Evolutionary conservation across 64 coral and sea anemone species (phyloP).

Genomic region (Astreopora myriophthalma): DNA sequence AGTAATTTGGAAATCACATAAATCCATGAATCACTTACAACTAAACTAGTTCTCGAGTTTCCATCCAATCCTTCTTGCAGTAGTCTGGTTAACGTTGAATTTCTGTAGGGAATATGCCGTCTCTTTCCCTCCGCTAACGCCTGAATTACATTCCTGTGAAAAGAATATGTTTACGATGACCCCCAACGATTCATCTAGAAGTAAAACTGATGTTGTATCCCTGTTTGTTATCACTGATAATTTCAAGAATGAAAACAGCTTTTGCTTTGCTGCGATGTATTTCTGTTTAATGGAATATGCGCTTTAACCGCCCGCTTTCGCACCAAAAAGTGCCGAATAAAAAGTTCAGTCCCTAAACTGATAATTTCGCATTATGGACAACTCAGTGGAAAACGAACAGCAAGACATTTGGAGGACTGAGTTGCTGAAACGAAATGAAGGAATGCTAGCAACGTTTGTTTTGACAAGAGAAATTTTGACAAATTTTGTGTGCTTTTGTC

Average conservation of each 20-base stretch:
- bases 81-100: slow-evolving; percentile 81
- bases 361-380: too few relatives aligned
- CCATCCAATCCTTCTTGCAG: slow-evolving; percentile 88
- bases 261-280: not conserved
- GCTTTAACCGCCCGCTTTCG: too few relatives aligned
- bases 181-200: not conserved
- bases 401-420: not conserved
- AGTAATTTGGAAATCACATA: not conserved
- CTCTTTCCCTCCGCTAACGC: slow-evolving; percentile 82
- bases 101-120: slow-evolving; percentile 84
- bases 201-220: not conserved
- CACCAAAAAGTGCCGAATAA: too few relatives aligned
- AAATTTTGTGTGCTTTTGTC: not conserved
- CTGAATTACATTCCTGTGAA: slow-evolving; percentile 86
- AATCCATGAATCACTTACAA: slow-evolving; percentile 57
- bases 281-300: too few relatives aligned
- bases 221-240: not conserved
- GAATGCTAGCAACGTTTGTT: too few relatives aligned
- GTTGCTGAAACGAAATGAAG: not conserved
- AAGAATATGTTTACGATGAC: not conserved
- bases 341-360: too few relatives aligned
- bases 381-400: too few relatives aligned
- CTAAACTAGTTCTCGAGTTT: slow-evolving; percentile 85
- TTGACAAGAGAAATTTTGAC: too few relatives aligned
- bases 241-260: not conserved